Evolutionary conservation across 2,113 vertebrate genomes (phyloP), one percentile per base, ranked within the genome.

Genomic region (Leucosticte australis): DNA sequence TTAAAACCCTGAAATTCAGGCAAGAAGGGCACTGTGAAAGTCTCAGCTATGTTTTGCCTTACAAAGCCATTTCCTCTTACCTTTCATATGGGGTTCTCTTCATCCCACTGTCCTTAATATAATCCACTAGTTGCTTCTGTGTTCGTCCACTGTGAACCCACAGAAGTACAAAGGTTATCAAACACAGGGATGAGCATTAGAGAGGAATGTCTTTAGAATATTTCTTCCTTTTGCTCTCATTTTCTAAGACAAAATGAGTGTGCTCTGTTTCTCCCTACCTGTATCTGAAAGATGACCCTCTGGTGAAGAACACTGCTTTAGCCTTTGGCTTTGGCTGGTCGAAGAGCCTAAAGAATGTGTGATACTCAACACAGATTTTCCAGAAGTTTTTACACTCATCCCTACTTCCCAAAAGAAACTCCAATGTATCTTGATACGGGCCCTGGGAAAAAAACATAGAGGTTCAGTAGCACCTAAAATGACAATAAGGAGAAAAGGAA

Each of bases 291-390:
- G 99, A 99, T 14, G 99, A 99, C 27, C 99, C 99, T 91, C 99
- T 97, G 68, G 98, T 98, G 97, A 99, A 99, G 94, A 99, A 97
- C 71, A 99, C 95, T 6, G 99, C 96, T 98, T 98, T 99, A 65
- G 99, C 94, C 95, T 98, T 99, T 67, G 99, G 98, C 89, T 98
- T 98, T 7, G 99, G 99, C 90, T 99, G 99, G 88, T 99, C 99
- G 14, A 98, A 97, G 57, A 99, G 97, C 37, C 99, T 98, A 84
- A 99, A 99, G 91, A 99, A 99, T 0, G 99, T 98, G 79, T 99
- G 99, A 96, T 99, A 98, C 59, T 99, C 99, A 74, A 99, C 99
- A 95, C 99, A 99, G 96, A 99, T 99, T 98, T 99, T 99, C 99
- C 99, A 99, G 96, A 99, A 99, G 93, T 98, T 98, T 96, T 99